Evolutionary conservation across 2,888 invertebrate species (phyloP).

Genomic region (Parasteatoda lunata): DNA sequence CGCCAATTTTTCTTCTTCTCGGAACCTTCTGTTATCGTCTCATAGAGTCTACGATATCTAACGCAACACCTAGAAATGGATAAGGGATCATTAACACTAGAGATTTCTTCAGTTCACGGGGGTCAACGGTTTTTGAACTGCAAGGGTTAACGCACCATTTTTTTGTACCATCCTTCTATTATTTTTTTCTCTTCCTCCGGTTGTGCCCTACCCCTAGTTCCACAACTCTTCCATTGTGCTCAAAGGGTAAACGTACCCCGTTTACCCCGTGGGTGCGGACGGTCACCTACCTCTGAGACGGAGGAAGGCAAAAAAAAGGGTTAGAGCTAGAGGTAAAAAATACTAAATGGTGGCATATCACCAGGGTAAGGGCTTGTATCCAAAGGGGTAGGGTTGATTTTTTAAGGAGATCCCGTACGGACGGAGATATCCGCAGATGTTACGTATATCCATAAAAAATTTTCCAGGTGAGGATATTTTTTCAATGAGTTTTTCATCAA

Average conservation of each 20-base stretch:
- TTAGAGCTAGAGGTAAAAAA: conserved; percentile 31
- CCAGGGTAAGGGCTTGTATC: conserved; percentile 30
- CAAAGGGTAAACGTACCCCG: conserved; percentile 67
- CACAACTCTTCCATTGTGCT: conserved; percentile 64
- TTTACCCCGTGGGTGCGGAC: conserved; percentile 61
- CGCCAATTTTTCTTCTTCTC: neutral
- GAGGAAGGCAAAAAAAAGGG: conserved; percentile 54
- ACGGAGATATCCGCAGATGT: conserved; percentile 67
- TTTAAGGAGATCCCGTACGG: conserved; percentile 62
- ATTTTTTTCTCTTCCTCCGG: conserved; percentile 29
- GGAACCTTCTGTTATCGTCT: conserved; percentile 23
- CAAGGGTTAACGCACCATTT: conserved; percentile 66
- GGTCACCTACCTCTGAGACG: conserved; percentile 47
- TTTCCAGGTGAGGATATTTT: conserved; percentile 64
- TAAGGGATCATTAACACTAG: conserved; percentile 36
- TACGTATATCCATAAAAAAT: conserved; percentile 46
- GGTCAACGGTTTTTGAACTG: conserved; percentile 65
- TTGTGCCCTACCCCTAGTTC: conserved; percentile 57
- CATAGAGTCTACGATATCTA: conserved; percentile 13
- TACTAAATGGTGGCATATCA: conserved; percentile 56
- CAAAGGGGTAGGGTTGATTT: conserved; percentile 63
- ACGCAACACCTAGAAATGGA: conserved; percentile 41
- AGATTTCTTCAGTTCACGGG: conserved; percentile 64
- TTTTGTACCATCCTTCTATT: conserved; percentile 48
- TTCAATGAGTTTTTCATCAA: conserved; percentile 18